Conservation (phyloP, 2,797 vertebrate genomes). For the Alosa sapidissima region DNA sequence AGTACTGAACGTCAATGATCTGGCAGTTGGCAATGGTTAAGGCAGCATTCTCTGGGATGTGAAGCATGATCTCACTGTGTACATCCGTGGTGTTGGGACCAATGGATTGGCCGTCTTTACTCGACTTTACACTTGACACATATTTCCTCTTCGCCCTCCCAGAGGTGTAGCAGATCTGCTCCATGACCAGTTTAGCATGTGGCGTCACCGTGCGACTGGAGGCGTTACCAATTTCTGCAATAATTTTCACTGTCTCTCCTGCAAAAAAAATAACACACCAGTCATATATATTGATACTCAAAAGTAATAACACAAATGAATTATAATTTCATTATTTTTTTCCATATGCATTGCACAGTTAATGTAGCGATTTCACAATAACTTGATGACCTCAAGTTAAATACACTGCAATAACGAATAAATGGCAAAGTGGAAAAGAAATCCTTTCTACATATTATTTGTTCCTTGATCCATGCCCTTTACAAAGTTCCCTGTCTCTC, state of each 20-base stretch:
- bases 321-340: neutral
- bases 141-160: fast-evolving
- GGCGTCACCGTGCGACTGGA: constrained; percentile 50
- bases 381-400: neutral
- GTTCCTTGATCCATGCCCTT: neutral
- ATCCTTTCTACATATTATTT: neutral
- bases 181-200: constrained; percentile 53
- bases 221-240: constrained; percentile 54
- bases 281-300: neutral
- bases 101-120: constrained; percentile 8
- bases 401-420: no score
- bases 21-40: constrained; percentile 60
- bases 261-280: constrained; percentile 2
- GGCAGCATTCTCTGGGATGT: constrained; percentile 39
- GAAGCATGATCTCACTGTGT: constrained; percentile 44
- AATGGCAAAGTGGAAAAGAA: neutral
- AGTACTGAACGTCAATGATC: constrained; percentile 55
- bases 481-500: neutral
- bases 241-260: constrained; percentile 61
- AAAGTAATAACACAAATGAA: neutral
- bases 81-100: constrained; percentile 7
- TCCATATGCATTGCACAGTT: no score
- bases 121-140: fast-evolving
- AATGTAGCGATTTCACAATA: no score
- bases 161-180: constrained; percentile 43